Conservation (phyloP, 2,113 vertebrate genomes). For the Ascaphus truei region DNA sequence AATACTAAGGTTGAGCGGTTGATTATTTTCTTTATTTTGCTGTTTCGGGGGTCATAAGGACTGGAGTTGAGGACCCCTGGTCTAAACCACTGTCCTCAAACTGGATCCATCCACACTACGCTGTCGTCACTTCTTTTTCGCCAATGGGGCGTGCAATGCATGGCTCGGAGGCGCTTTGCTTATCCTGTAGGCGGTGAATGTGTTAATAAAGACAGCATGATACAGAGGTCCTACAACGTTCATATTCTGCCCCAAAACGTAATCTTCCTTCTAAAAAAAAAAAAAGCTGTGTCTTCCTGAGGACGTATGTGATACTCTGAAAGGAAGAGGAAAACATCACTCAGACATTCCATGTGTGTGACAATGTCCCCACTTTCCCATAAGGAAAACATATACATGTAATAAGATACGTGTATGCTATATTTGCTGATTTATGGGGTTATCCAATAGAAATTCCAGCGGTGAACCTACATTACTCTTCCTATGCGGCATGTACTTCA, state of each 20-base stretch:
- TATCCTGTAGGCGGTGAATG: too few relatives aligned
- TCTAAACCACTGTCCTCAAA: too few relatives aligned
- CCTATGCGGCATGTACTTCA: too few relatives aligned
- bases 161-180: too few relatives aligned
- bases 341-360: conserved; percentile 2
- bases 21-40: too few relatives aligned
- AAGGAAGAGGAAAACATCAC: conserved; percentile 31
- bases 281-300: conserved; percentile 1
- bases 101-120: too few relatives aligned
- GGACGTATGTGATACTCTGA: background rate
- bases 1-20: too few relatives aligned
- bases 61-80: too few relatives aligned
- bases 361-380: conserved; percentile 3
- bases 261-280: background rate
- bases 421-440: conserved; percentile 5
- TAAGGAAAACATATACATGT: conserved; percentile 16
- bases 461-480: background rate
- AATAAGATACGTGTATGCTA: background rate
- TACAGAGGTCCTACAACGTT: background rate
- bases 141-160: too few relatives aligned
- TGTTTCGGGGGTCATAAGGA: too few relatives aligned
- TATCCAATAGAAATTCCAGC: background rate
- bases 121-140: too few relatives aligned
- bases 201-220: background rate
- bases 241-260: background rate